Base-by-base conservation (phyloP, 23 tunicate species). In the Halocynthia aurantium region DNA sequence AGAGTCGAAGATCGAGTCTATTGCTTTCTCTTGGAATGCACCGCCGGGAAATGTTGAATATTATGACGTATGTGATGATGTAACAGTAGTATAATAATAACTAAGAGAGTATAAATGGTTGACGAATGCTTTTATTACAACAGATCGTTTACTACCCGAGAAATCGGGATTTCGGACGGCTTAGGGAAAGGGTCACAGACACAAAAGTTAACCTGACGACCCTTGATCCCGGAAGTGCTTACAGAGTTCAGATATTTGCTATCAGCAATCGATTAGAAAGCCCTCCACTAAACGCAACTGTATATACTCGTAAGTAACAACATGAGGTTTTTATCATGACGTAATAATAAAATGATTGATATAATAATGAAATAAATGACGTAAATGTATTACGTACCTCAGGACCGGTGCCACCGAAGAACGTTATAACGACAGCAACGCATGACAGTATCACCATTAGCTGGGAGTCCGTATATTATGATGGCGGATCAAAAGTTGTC, bases 131-230 rank as follows among this genome's bases (percentile, higher is more conserved):
- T 73, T 51, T 73, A 50, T 31, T 50, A 52, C 17, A 52, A 21
- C 78, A 89, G 96, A 72, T 89, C 50, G 88, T 89, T 7, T 89
- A 80, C 51, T 89, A 51, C 54, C 88, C 96, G 5, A 80, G 82
- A 1, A 51, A 53, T 50, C 75, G 71, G 20, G 88, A 84, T 61
- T 50, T 68, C 58, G 81, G 83, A 8, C 78, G 96, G 51, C 62
- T 83, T 22, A 85, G 96, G 55, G 89, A 84, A 53, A 55, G 84
- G 7, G 71, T 89, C 64, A 52, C 66, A 62, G 85, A 80, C 15
- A 75, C 96, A 22, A 52, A 21, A 61, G 85, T 84, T 31, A 82
- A 72, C 8, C 53, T 89, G 54, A 77, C 88, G 7, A 13, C 11
- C 51, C 73, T 89, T 56, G 69, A 68, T 6, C 80, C 88, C 53